Percentiles rank a stretch among this genome's conserved stretches.
Evolutionary conservation across 2,888 invertebrate genomes (phyloP).

Genomic region (Meghimatium bilineatum): DNA sequence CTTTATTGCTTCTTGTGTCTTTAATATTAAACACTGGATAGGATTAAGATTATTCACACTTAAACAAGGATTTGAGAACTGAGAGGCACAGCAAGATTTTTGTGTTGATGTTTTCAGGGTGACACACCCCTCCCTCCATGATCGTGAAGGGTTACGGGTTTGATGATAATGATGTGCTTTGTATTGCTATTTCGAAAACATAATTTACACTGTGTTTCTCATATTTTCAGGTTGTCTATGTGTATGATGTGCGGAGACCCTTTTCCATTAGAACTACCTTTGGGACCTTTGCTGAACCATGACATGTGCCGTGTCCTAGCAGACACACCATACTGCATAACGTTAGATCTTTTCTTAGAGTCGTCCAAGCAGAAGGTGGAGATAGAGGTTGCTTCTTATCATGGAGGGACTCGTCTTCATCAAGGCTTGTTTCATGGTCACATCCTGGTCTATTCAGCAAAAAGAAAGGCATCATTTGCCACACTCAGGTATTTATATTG

Average conservation of each 20-base stretch:
- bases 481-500: slow-evolving; percentile 84
- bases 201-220: no score
- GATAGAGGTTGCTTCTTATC: slow-evolving; percentile 95
- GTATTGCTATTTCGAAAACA: no score
- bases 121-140: no score
- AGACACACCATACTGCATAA: slow-evolving; percentile 86
- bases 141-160: no score
- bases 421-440: slow-evolving; percentile 95
- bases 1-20: no score
- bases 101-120: no score
- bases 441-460: slow-evolving; percentile 94
- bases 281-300: slow-evolving; percentile 90
- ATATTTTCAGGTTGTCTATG: slow-evolving; percentile 79
- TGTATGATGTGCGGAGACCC: slow-evolving; percentile 98
- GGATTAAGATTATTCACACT: no score
- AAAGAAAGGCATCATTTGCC: slow-evolving; percentile 94
- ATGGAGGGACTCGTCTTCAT: slow-evolving; percentile 86
- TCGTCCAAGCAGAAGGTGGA: slow-evolving; percentile 86
- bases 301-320: slow-evolving; percentile 91
- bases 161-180: no score
- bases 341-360: slow-evolving; percentile 93
- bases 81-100: no score
- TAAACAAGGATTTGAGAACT: no score
- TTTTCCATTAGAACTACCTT: slow-evolving; percentile 91
- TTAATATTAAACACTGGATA: no score